A percentile compares a stretch with the other conserved stretches of the same genome.
These are phyloP conservation scores for Tenebrio molitor DNA, from an alignment of 1,140 invertebrate genomes.

Conservation along the genomic window DNA sequence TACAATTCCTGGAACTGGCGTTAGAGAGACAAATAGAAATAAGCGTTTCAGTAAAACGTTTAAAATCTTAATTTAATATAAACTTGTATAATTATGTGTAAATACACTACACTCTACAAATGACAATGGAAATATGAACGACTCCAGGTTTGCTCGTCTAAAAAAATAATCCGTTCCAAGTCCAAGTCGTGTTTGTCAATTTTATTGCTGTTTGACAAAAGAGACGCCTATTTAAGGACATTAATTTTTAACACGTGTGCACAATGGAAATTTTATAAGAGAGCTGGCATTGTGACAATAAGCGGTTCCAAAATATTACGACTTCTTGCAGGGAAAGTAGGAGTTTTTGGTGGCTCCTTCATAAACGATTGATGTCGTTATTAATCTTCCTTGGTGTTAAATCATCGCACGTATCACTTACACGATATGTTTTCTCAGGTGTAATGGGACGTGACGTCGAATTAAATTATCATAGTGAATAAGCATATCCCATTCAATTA, in stretches of 20 bases:
- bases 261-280: constrained; percentile 27
- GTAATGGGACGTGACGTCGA: neutral
- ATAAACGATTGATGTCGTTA: neutral
- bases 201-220: constrained; percentile 15
- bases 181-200: constrained; percentile 21
- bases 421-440: constrained; percentile 17
- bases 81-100: too few relatives aligned
- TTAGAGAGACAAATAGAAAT: too few relatives aligned
- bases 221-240: constrained; percentile 10
- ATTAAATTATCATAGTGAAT: constrained; percentile 29
- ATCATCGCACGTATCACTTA: neutral
- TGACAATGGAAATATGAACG: too few relatives aligned
- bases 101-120: too few relatives aligned
- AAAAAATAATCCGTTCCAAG: constrained; percentile 15
- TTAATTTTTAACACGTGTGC: constrained; percentile 10
- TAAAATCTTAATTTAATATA: too few relatives aligned
- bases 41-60: too few relatives aligned
- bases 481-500: constrained; percentile 12
- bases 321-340: neutral
- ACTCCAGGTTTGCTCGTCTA: too few relatives aligned
- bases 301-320: too few relatives aligned
- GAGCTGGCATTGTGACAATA: neutral
- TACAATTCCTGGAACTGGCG: too few relatives aligned
- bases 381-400: neutral
- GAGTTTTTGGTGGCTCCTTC: too few relatives aligned